These are phyloP conservation scores for Bombus confusus DNA, from an alignment of 1,140 invertebrate genomes.

Conservation along the genomic window DNA sequence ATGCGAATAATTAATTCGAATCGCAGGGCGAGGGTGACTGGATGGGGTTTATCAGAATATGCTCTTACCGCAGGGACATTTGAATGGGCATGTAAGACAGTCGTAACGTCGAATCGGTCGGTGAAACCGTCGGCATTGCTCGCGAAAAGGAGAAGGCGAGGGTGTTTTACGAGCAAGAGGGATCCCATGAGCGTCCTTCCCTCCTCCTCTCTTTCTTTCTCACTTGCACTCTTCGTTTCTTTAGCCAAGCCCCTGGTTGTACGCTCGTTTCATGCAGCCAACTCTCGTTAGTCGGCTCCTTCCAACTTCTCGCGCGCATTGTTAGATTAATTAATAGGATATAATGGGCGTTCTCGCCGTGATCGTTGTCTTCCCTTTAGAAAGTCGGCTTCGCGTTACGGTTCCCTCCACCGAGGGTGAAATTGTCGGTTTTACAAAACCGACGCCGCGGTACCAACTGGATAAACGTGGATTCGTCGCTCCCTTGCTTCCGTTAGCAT, in stretches of 20 bases:
- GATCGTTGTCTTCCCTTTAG: conserved; percentile 52
- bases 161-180: conserved; percentile 68
- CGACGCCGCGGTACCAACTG: background rate
- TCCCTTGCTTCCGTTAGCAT: conserved; percentile 4
- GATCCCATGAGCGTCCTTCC: conserved; percentile 34
- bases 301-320: conserved; percentile 64
- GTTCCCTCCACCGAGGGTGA: background rate
- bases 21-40: conserved; percentile 50
- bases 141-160: conserved; percentile 38
- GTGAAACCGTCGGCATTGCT: conserved; percentile 14
- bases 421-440: conserved; percentile 10
- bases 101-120: conserved; percentile 52
- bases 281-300: conserved; percentile 63
- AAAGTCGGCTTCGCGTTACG: background rate
- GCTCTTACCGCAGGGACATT: conserved; percentile 67
- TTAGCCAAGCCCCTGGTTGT: background rate
- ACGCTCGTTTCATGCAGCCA: conserved; percentile 26
- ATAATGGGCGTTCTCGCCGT: conserved; percentile 59
- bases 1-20: conserved; percentile 77
- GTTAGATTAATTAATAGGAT: conserved; percentile 70
- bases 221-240: background rate
- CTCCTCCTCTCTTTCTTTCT: background rate
- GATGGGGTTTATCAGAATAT: conserved; percentile 62
- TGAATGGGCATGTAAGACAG: conserved; percentile 65
- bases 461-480: conserved; percentile 16